Evolutionary conservation across 2,113 vertebrate genomes (phyloP).

Genomic region (Aegithalos caudatus): DNA sequence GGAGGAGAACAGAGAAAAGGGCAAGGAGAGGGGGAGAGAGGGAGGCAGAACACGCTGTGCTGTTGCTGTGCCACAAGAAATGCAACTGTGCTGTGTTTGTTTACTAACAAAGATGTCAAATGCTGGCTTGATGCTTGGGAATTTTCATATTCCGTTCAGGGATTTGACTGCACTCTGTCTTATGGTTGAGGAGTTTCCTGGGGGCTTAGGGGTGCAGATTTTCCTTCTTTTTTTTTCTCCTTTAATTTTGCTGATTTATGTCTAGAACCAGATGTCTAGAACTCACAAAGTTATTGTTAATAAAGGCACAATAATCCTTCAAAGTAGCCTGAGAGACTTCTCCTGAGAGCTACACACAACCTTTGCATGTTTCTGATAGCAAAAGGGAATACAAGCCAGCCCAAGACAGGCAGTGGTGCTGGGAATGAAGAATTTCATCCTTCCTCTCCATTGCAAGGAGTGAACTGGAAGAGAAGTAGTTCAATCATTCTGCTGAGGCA

Average conservation of each 20-base stretch:
- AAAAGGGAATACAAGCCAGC: rapidly evolving
- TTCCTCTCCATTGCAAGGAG: not conserved
- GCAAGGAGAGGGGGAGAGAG: not conserved
- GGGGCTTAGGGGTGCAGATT: rapidly evolving
- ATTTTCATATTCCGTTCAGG: not conserved
- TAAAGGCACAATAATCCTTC: not conserved
- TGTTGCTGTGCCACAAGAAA: not conserved
- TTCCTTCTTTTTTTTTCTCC: not conserved
- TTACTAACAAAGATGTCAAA: conserved; percentile 55
- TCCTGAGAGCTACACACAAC: not conserved
- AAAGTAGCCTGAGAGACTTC: not conserved
- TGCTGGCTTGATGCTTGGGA: not conserved
- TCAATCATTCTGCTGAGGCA: not conserved
- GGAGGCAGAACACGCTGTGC: not conserved
- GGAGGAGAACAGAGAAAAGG: not conserved
- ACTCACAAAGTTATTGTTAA: not conserved
- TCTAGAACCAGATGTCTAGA: not conserved
- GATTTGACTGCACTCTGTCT: not conserved
- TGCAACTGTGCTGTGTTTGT: not conserved
- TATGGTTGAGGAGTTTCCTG: not conserved
- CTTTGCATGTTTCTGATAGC: not conserved
- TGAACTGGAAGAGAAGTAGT: not conserved
- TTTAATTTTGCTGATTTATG: not conserved
- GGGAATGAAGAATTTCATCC: too few species aligned
- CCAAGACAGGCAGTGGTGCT: not conserved